Conservation (phyloP, 2,797 vertebrate species). For the Crypturellus tataupa region DNA sequence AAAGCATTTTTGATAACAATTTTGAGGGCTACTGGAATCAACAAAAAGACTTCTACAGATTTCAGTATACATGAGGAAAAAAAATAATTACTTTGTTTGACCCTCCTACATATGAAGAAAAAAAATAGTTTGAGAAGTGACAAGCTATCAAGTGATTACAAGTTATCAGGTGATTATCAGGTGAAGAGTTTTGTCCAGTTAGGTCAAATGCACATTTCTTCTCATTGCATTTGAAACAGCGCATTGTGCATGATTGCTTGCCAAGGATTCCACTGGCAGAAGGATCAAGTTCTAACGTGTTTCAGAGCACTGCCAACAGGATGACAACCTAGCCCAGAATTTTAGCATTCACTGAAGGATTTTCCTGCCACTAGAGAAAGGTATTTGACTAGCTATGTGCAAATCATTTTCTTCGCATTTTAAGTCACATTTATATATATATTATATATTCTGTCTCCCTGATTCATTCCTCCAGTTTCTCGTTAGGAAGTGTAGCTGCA, state of each 20-base stretch:
- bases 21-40: background rate
- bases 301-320: conserved; percentile 41
- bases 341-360: conserved; percentile 28
- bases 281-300: conserved; percentile 45
- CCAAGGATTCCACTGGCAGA: conserved; percentile 38
- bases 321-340: background rate
- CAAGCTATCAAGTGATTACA: conserved; percentile 12
- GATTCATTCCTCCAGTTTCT: conserved; percentile 21
- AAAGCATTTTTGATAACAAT: background rate
- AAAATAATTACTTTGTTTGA: background rate
- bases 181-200: conserved; percentile 4
- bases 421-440: background rate
- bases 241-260: conserved; percentile 54
- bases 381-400: background rate
- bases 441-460: background rate
- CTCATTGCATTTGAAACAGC: conserved; percentile 28
- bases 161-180: conserved; percentile 25
- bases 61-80: background rate
- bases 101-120: background rate
- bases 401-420: conserved; percentile 26
- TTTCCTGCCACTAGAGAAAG: background rate
- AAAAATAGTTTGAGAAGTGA: background rate
- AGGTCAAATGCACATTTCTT: background rate
- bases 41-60: background rate
- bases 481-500: background rate